Conservation (phyloP, 2,797 vertebrate genomes). For the Triplophysa yarkandensis region DNA sequence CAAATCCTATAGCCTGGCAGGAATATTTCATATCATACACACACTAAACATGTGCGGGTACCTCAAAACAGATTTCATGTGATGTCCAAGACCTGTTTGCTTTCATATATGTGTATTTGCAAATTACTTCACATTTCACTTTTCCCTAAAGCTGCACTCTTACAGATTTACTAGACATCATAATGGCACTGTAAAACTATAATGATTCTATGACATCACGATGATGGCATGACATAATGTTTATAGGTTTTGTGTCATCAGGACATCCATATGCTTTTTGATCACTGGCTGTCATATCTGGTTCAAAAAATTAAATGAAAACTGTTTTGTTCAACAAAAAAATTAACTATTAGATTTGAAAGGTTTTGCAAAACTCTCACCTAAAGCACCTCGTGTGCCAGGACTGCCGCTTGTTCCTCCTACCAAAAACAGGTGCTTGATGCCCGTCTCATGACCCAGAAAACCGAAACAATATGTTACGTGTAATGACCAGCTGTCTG, state of each 20-base stretch:
- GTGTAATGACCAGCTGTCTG: slow-evolving; percentile 2
- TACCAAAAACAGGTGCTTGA: not conserved
- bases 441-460: not conserved
- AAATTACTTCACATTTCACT: slow-evolving; percentile 11
- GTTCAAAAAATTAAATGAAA: no score
- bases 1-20: not conserved
- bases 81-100: slow-evolving; percentile 54
- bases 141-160: not conserved
- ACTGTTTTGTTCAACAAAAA: no score
- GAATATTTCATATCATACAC: slow-evolving; percentile 7
- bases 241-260: not conserved
- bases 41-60: not conserved
- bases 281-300: no score
- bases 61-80: slow-evolving; percentile 50
- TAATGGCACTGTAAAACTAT: no score
- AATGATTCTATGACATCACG: not conserved
- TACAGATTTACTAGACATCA: slow-evolving; percentile 1
- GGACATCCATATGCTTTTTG: no score
- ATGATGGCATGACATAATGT: no score
- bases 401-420: not conserved
- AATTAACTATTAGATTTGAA: not conserved
- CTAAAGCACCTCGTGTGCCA: not conserved
- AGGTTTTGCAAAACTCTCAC: no score
- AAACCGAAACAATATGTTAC: not conserved
- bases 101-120: slow-evolving; percentile 9